Evolutionary conservation across 2,888 invertebrate genomes (phyloP).

Genomic region (Thelaira solivaga): DNA sequence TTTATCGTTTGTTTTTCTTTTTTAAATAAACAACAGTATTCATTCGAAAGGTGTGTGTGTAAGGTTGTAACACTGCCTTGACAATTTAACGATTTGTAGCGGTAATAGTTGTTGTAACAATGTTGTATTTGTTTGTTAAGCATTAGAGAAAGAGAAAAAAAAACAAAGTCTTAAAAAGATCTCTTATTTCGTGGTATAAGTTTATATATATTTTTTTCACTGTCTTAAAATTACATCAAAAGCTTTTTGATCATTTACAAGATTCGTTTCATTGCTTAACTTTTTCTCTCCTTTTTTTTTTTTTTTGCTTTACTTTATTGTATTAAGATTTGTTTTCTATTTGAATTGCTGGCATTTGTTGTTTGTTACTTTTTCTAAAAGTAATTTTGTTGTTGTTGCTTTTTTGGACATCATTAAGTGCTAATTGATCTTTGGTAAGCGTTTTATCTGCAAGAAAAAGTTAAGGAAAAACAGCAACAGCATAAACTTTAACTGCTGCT

Average conservation of each 20-base stretch:
- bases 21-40: background rate
- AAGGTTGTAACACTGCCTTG: slow-evolving; percentile 67
- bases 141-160: background rate
- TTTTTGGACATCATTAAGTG: slow-evolving; percentile 61
- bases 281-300: slow-evolving; percentile 19
- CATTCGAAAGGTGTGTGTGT: slow-evolving; percentile 5
- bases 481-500: slow-evolving; percentile 13
- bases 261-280: slow-evolving; percentile 38
- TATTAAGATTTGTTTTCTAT: slow-evolving; percentile 9
- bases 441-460: background rate
- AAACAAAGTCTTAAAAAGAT: slow-evolving; percentile 34
- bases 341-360: slow-evolving; percentile 16
- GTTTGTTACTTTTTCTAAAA: slow-evolving; percentile 44
- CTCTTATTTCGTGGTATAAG: slow-evolving; percentile 54
- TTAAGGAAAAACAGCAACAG: slow-evolving; percentile 7
- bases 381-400: slow-evolving; percentile 43
- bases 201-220: slow-evolving; percentile 5
- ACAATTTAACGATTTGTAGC: slow-evolving; percentile 75
- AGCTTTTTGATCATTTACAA: slow-evolving; percentile 48
- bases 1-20: background rate
- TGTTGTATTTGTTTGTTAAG: slow-evolving; percentile 35
- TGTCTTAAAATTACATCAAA: slow-evolving; percentile 44
- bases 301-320: slow-evolving; percentile 14
- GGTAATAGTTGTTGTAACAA: slow-evolving; percentile 68
- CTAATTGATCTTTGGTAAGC: slow-evolving; percentile 59